Conservation (phyloP, 1,140 invertebrate genomes). For the Trichonephila clavipes region DNA sequence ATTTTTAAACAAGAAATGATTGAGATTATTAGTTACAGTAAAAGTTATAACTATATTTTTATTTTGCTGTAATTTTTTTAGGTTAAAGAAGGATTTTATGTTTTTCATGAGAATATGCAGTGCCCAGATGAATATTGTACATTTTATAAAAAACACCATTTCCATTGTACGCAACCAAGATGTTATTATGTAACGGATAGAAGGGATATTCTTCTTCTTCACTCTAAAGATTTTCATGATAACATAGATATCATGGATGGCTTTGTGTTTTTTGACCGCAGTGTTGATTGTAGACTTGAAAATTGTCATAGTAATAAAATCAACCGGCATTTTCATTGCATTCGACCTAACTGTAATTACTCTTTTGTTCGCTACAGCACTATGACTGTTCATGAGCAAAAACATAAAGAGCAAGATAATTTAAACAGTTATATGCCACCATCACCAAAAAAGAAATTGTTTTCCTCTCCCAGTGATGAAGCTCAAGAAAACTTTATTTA, state of each 20-base stretch:
- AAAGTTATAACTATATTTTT: not conserved
- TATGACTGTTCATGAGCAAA: conserved; percentile 88
- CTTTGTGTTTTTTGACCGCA: conserved; percentile 90
- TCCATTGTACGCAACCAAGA: conserved; percentile 88
- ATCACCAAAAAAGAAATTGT: conserved; percentile 71
- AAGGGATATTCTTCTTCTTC: conserved; percentile 86
- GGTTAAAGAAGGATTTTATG: conserved; percentile 83
- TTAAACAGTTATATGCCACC: conserved; percentile 49
- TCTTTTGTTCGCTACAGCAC: conserved; percentile 88
- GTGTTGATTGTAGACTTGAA: conserved; percentile 87
- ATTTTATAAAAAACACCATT: conserved; percentile 85
- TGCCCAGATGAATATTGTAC: conserved; percentile 86
- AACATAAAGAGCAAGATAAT: conserved; percentile 79
- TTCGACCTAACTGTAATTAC: conserved; percentile 87
- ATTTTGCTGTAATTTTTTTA: conserved; percentile 60
- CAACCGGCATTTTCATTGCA: conserved; percentile 90
- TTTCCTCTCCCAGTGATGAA: conserved; percentile 60
- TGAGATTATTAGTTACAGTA: not conserved
- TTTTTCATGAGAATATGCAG: conserved; percentile 83
- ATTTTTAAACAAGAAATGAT: not conserved
- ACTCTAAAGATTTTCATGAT: conserved; percentile 91
- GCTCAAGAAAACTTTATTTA: conserved; percentile 52
- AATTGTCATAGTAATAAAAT: conserved; percentile 87
- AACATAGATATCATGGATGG: conserved; percentile 90
- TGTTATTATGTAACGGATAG: conserved; percentile 88